phyloP scores from a whole-genome alignment of 1,140 invertebrate genomes.

The Neomicropteryx cornuta region DNA sequence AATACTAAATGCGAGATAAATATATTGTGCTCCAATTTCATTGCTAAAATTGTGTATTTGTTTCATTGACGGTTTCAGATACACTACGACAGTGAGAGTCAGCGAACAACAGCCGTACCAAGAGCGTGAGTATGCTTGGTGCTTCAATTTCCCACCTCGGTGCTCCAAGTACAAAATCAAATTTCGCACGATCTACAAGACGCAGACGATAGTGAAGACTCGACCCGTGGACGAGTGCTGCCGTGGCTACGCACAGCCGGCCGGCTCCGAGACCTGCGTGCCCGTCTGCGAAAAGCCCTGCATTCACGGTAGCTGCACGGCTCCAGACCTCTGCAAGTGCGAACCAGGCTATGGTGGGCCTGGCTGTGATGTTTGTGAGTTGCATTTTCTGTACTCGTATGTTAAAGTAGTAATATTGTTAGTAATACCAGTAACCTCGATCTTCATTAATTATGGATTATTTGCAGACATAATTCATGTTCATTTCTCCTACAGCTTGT shows the following conservation, averaged over 20 bases:
- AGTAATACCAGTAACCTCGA: not conserved
- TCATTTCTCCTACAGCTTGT: conserved; percentile 64
- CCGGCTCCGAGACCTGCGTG: conserved; percentile 50
- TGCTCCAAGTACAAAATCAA: conserved; percentile 78
- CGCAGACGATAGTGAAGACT: conserved; percentile 57
- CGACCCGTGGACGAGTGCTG: conserved; percentile 76
- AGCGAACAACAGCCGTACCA: conserved; percentile 72
- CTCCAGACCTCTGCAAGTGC: conserved; percentile 79
- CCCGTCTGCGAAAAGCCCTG: conserved; percentile 73
- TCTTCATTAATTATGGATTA: not conserved
- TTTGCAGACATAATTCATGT: no score
- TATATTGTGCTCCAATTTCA: no score
- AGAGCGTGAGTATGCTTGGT: conserved; percentile 68
- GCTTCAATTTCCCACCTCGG: conserved; percentile 69
- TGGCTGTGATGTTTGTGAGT: conserved; percentile 79
- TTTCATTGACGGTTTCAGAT: conserved; percentile 38
- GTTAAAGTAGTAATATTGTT: not conserved
- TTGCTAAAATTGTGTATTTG: no score
- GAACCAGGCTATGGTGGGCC: conserved; percentile 79
- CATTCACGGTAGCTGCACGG: conserved; percentile 72
- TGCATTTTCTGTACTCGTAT: not conserved
- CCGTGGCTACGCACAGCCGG: conserved; percentile 53
- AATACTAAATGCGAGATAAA: no score
- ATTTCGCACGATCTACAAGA: conserved; percentile 59
- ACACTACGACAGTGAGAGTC: conserved; percentile 57